These are phyloP conservation scores for Zaprionus inermis DNA, from an alignment of 1,140 invertebrate genomes.

Conservation along the genomic window DNA sequence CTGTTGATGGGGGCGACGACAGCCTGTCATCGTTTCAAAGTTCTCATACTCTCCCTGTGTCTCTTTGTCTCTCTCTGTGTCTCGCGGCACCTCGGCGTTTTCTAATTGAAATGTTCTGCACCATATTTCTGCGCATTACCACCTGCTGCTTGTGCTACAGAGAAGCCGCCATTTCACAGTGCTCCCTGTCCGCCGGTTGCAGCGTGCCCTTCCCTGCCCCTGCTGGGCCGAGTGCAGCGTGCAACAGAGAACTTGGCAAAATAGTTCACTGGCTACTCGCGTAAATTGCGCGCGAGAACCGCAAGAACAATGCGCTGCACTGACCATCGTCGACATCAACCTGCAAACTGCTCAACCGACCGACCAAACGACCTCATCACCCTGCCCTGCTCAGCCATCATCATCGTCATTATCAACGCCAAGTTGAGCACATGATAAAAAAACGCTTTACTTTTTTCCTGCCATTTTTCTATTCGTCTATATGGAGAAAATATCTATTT, in stretches of 20 bases:
- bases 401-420: constrained; percentile 73
- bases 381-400: constrained; percentile 15
- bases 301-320: constrained; percentile 48
- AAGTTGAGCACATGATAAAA: constrained; percentile 78
- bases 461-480: constrained; percentile 33
- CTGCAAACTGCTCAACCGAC: constrained; percentile 49
- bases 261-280: constrained; percentile 63
- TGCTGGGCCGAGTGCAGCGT: constrained; percentile 15
- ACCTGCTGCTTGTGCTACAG: constrained; percentile 66
- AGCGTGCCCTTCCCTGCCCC: constrained; percentile 19
- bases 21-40: constrained; percentile 66
- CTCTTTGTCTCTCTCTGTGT: constrained; percentile 31
- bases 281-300: constrained; percentile 65
- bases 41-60: constrained; percentile 49
- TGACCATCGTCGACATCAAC: constrained; percentile 27
- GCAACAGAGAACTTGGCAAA: constrained; percentile 48
- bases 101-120: constrained; percentile 80
- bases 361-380: constrained; percentile 53
- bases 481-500: constrained; percentile 16
- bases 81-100: constrained; percentile 45
- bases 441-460: constrained; percentile 52
- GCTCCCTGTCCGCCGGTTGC: neutral
- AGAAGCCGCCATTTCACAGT: constrained; percentile 31
- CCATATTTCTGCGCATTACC: constrained; percentile 80
- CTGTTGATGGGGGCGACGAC: constrained; percentile 73